Base-by-base conservation (phyloP, 1,140 invertebrate species). In the Mizuhopecten yessoensis region DNA sequence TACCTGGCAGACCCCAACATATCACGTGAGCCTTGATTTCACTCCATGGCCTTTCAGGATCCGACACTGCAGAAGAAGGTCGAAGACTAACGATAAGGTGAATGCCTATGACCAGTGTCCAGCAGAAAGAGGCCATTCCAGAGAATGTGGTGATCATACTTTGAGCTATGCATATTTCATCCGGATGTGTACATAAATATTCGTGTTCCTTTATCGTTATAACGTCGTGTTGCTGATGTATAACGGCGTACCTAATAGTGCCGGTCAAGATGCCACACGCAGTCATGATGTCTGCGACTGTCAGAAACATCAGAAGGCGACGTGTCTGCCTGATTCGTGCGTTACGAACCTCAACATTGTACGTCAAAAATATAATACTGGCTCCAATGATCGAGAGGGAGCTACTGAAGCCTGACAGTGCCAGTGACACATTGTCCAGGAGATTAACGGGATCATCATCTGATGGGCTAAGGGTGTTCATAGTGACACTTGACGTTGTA, bases 111-210 rank as follows among this genome's bases (percentile, higher is more conserved):
- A 91, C 88, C 36, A 89, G 13, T 0, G 92, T 92, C 92, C 92
- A 94, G 42, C 89, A 91, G 88, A 92, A 93, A 17, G 92, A 93
- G 11, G 91, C 88, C 42, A 93, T 92, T 33, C 92, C 89, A 0
- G 91, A 89, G 45, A 89, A 91, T 15, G 93, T 93, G 33, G 91
- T 94, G 7, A 93, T 36, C 75, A 88, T 90, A 57, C 92, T 91
- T 45, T 91, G 91, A 9, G 34, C 49, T 23, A 89, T 33, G 34
- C 91, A 91, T 0, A 91, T 34, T n/a, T 75, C 86, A 57, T 75
- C 49, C 11, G 88, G 87, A 36, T 13, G 2, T 36, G 36, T 39
- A 39, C 34, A 87, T n/a, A 39, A 34, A 23, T 49, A 1, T 34
- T 33, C 9, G 20, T n/a, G 29, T 34, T 45, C 17, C 34, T 23